phyloP scores from a whole-genome alignment of 2,888 invertebrate genomes.

The Eupithecia subumbrata region DNA sequence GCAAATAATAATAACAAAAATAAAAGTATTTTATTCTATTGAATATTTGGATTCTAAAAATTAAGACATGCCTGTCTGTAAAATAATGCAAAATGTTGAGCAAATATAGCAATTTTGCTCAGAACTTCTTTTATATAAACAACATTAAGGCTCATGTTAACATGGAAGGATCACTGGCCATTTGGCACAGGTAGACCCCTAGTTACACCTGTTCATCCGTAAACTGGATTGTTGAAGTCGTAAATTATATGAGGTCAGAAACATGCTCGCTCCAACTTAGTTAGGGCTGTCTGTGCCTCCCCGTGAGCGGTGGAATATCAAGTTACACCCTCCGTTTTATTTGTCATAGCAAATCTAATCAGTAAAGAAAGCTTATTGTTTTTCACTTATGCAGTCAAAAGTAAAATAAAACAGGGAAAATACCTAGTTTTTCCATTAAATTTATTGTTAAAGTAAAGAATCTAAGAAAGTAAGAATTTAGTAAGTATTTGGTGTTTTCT shows the following conservation, averaged over 20 bases:
- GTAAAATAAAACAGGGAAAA: neutral
- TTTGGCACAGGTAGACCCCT: slow-evolving; percentile 66
- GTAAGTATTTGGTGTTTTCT: neutral
- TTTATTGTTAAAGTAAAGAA: neutral
- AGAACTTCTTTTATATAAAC: neutral
- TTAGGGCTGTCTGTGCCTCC: slow-evolving; percentile 66
- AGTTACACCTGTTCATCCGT: slow-evolving; percentile 61
- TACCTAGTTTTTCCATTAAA: neutral
- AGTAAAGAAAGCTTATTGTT: neutral
- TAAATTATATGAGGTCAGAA: slow-evolving; percentile 76
- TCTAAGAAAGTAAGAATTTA: neutral
- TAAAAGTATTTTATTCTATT: neutral
- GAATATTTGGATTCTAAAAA: neutral
- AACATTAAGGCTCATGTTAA: slow-evolving; percentile 62
- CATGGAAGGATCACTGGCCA: slow-evolving; percentile 59
- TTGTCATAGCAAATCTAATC: neutral
- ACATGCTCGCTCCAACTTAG: slow-evolving; percentile 64
- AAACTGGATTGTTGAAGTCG: slow-evolving; percentile 72
- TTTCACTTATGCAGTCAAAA: neutral
- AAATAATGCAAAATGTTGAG: neutral
- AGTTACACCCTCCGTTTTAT: slow-evolving; percentile 54
- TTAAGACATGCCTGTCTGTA: neutral
- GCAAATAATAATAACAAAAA: neutral
- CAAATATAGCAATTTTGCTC: neutral
- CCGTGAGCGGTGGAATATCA: slow-evolving; percentile 56